Percentiles rank a stretch among this genome's conserved stretches.
Conservation (phyloP, 2,888 invertebrate genomes). For the Abrostola tripartita region DNA sequence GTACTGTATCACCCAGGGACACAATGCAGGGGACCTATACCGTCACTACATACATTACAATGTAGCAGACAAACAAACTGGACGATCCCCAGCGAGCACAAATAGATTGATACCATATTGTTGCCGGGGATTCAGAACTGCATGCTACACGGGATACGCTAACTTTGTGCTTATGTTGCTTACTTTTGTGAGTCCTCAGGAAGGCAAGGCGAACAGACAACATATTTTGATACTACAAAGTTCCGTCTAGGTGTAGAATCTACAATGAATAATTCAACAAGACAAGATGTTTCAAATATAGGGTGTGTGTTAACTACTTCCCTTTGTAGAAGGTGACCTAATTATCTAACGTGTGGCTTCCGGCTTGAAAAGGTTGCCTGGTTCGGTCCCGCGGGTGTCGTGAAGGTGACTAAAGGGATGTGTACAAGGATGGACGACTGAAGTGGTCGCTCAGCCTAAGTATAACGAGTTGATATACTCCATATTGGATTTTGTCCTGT, state of each 20-base stretch:
- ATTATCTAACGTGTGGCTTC: neutral
- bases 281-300: slow-evolving; percentile 1
- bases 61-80: too few relatives aligned
- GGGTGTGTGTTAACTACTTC: neutral
- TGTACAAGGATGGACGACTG: neutral
- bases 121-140: neutral
- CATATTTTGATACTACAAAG: slow-evolving; percentile 7
- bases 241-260: slow-evolving; percentile 14
- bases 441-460: neutral
- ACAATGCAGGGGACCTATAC: too few relatives aligned
- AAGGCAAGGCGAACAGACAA: slow-evolving; percentile 26
- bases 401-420: neutral
- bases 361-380: neutral
- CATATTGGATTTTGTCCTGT: too few relatives aligned
- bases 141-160: slow-evolving; percentile 12
- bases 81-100: too few relatives aligned
- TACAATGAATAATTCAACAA: slow-evolving; percentile 28
- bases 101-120: too few relatives aligned
- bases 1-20: too few relatives aligned
- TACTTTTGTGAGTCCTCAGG: slow-evolving; percentile 34
- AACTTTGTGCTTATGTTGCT: slow-evolving; percentile 44
- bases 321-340: neutral
- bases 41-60: too few relatives aligned
- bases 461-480: neutral
- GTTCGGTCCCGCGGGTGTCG: neutral